Percentiles rank a stretch among this genome's conserved stretches.
These are phyloP conservation scores for Trachelipus rathkii DNA, from an alignment of 1,140 invertebrate genomes.

Conservation along the genomic window DNA sequence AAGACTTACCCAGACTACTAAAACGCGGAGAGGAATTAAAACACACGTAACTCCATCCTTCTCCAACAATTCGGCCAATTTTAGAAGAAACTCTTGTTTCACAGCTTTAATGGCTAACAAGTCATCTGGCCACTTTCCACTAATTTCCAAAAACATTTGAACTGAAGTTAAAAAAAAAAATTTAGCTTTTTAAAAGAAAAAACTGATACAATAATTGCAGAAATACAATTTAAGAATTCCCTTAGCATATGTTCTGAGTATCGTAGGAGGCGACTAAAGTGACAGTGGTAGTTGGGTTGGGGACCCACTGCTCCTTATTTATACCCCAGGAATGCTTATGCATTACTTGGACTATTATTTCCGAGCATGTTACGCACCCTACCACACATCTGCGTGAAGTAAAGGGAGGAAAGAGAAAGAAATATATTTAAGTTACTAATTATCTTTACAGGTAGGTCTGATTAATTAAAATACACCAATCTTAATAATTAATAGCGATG, in stretches of 20 bases:
- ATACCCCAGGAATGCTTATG: background rate
- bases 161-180: conserved; percentile 52
- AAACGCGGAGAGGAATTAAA: conserved; percentile 23
- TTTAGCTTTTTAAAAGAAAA: background rate
- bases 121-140: conserved; percentile 88
- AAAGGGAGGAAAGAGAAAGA: too few relatives aligned
- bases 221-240: too few relatives aligned
- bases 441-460: too few relatives aligned
- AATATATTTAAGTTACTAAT: too few relatives aligned
- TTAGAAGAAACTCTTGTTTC: conserved; percentile 77
- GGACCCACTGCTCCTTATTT: too few relatives aligned
- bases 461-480: too few relatives aligned
- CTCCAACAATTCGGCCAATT: conserved; percentile 25
- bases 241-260: too few relatives aligned
- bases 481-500: too few relatives aligned
- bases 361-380: background rate
- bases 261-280: too few relatives aligned
- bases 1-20: conserved; percentile 33
- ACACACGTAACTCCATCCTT: conserved; percentile 22
- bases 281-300: too few relatives aligned
- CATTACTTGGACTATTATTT: background rate
- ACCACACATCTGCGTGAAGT: background rate
- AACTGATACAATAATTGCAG: background rate
- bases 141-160: conserved; percentile 61
- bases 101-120: conserved; percentile 70